These are phyloP conservation scores for Erethizon dorsatum DNA, from an alignment of 2,797 vertebrate genomes.

Conservation along the genomic window DNA sequence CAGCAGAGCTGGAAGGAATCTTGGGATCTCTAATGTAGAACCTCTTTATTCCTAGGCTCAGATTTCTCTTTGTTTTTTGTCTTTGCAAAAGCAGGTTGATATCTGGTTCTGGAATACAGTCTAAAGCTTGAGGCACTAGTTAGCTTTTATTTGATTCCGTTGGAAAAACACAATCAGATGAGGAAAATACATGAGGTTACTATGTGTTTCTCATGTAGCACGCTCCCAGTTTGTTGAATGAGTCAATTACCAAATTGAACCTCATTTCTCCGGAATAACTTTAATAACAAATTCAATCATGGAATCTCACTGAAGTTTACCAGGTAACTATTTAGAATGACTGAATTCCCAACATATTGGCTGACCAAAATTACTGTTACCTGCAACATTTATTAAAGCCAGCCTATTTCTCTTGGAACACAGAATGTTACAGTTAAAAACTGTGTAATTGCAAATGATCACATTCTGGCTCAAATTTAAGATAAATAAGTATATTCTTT, in stretches of 20 bases:
- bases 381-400: not conserved
- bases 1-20: not conserved
- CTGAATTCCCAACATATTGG: slow-evolving; percentile 5
- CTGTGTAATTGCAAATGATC: not conserved
- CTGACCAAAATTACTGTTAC: not conserved
- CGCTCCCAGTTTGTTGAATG: not conserved
- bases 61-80: not conserved
- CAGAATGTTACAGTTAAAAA: not conserved
- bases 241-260: not conserved
- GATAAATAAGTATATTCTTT: slow-evolving; percentile 15
- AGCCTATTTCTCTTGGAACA: slow-evolving; percentile 6
- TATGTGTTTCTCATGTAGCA: not conserved
- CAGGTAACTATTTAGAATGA: not conserved
- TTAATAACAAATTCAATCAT: not conserved
- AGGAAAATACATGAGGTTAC: not conserved
- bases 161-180: not conserved
- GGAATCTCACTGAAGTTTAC: not conserved
- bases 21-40: not conserved
- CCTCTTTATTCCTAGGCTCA: not conserved
- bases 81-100: not conserved
- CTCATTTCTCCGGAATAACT: not conserved
- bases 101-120: not conserved
- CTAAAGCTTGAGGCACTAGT: not conserved
- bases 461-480: slow-evolving; percentile 52
- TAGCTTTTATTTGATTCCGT: not conserved